Evolutionary conservation across 2,888 invertebrate genomes (phyloP), one percentile per base, ranked within the genome.

Genomic region (Epinotia nisella): DNA sequence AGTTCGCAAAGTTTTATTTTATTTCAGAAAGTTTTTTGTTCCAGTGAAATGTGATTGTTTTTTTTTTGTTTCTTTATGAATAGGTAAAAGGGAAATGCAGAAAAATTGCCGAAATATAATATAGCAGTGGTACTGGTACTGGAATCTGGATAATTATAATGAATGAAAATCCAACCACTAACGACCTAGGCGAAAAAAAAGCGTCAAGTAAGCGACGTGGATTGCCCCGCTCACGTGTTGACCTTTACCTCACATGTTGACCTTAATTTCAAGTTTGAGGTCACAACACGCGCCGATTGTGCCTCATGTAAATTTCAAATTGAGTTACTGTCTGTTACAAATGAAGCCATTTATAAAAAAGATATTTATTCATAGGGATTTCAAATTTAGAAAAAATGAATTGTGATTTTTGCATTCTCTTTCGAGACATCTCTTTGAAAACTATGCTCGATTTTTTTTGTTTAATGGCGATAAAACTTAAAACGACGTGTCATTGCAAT

Each of bases 1-100:
- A 15, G 49, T 61, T 5, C 4, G 60, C 17, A 11, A 72, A 72
- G 72, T 72, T 72, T 67, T 56, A 67, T 68, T 72, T 72, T 62
- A 72, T 68, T 62, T 56, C 15, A 62, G 10, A 39, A 67, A 45
- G 29, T 67, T 67, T 41, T 58, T 56, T 56, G 41, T 66, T 41
- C 11, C 1, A 1, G 19, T 2, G 19, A 55, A 19, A 41, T 19
- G 41, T n/a, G 11, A 35, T 17, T 59, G 35, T 3, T 59, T 35
- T 58, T 59, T 59, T 35, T 58, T 59, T 17, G 59, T 59, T 9
- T 11, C 13, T 1, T 13, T 24, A 0, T 45, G 45, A 35, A 7
- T 35, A 35, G n/a, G 5, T 49, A 19, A 53, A 53, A 53, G 53
- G 19, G 9, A 51, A 45, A 45, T 45, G n/a, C 13, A n/a, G 3